phyloP scores from a whole-genome alignment of 2,113 vertebrate genomes.

The Gymnarchus niloticus region DNA sequence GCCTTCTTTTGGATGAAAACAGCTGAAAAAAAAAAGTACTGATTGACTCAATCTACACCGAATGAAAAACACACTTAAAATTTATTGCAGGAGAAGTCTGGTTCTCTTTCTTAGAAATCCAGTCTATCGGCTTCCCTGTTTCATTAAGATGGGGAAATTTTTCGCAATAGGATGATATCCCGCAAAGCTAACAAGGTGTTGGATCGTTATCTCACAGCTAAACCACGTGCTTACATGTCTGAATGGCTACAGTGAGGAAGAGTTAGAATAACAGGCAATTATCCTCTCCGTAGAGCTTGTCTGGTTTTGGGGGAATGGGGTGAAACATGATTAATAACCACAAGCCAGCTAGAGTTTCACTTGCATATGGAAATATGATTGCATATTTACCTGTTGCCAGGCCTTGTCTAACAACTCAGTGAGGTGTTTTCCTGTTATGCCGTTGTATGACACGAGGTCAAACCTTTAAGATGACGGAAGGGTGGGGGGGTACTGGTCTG shows the following conservation, averaged over 20 bases:
- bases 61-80: conserved; percentile 12
- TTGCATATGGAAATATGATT: neutral
- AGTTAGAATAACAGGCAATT: conserved; percentile 19
- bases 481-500: neutral
- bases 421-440: neutral
- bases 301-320: neutral
- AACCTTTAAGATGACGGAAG: neutral
- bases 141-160: conserved; percentile 8
- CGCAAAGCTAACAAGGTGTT: neutral
- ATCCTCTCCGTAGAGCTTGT: neutral
- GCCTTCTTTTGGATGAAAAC: neutral
- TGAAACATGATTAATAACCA: neutral
- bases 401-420: neutral
- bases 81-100: neutral
- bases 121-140: neutral
- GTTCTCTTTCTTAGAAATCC: conserved; percentile 4
- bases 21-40: neutral
- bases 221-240: neutral
- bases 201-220: conserved; percentile 7
- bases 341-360: neutral
- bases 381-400: neutral
- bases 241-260: conserved; percentile 9
- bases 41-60: neutral
- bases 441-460: neutral
- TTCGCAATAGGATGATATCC: neutral